phyloP scores from a whole-genome alignment of 1,140 invertebrate genomes.

The Danaus plexippus region DNA sequence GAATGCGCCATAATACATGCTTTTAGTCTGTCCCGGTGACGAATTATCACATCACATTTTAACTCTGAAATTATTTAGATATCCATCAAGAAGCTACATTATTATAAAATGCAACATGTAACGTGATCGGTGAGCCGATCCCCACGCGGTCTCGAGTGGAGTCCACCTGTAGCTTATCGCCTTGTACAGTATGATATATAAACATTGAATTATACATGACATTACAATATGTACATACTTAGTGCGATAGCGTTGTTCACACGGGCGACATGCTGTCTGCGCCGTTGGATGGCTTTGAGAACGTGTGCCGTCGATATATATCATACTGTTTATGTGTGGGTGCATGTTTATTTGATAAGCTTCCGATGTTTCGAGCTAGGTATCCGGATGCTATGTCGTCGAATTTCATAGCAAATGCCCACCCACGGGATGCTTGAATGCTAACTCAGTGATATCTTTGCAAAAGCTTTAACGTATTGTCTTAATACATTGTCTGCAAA shows the following conservation, averaged over 20 bases:
- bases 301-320: slow-evolving; percentile 56
- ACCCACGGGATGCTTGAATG: slow-evolving; percentile 36
- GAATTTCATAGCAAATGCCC: slow-evolving; percentile 50
- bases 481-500: too few species aligned
- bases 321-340: slow-evolving; percentile 48
- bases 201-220: slow-evolving; percentile 55
- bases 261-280: slow-evolving; percentile 68
- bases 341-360: slow-evolving; percentile 65
- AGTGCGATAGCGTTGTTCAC: slow-evolving; percentile 61
- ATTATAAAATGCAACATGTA: slow-evolving; percentile 30
- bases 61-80: slow-evolving; percentile 41
- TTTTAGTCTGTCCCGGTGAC: slow-evolving; percentile 50
- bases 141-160: slow-evolving; percentile 16
- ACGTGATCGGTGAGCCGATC: slow-evolving; percentile 28
- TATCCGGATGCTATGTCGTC: slow-evolving; percentile 60
- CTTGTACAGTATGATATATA: slow-evolving; percentile 44
- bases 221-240: slow-evolving; percentile 55
- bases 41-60: slow-evolving; percentile 57
- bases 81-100: slow-evolving; percentile 38
- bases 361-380: slow-evolving; percentile 62
- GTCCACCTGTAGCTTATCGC: slow-evolving; percentile 42
- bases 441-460: slow-evolving; percentile 4
- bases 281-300: slow-evolving; percentile 41
- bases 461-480: too few species aligned
- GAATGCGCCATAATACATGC: slow-evolving; percentile 53